Conservation (phyloP, 2,113 vertebrate species). For the Chrysemys picta region DNA sequence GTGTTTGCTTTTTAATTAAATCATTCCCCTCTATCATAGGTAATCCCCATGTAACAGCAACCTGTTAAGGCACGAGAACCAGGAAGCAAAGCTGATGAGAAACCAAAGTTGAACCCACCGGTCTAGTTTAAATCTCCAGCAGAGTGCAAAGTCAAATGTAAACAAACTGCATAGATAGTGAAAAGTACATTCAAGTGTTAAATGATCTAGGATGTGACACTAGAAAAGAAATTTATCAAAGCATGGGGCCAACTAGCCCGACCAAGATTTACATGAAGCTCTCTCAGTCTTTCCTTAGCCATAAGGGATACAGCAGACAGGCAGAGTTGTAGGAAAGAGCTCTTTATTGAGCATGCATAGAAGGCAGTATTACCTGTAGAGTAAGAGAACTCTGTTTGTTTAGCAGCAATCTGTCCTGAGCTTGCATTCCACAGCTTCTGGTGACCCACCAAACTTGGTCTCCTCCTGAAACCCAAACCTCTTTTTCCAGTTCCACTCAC, state of each 20-base stretch:
- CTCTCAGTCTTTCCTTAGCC: background rate
- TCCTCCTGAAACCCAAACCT: rapidly evolving
- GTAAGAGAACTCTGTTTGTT: background rate
- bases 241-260: background rate
- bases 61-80: background rate
- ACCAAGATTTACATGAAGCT: background rate
- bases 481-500: background rate
- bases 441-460: background rate
- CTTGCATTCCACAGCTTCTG: background rate
- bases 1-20: slow-evolving; percentile 1
- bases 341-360: background rate
- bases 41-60: background rate
- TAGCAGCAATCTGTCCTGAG: background rate
- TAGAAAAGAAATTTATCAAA: background rate
- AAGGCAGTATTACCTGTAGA: background rate
- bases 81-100: background rate
- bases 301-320: background rate
- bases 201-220: background rate
- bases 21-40: background rate
- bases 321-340: background rate
- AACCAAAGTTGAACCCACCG: background rate
- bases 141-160: rapidly evolving
- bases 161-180: too few species aligned
- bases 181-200: background rate
- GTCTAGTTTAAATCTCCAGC: rapidly evolving